Evolutionary conservation across 2,888 invertebrate genomes (phyloP), one percentile per base, ranked within the genome.

Genomic region (Palloptera scutellata): DNA sequence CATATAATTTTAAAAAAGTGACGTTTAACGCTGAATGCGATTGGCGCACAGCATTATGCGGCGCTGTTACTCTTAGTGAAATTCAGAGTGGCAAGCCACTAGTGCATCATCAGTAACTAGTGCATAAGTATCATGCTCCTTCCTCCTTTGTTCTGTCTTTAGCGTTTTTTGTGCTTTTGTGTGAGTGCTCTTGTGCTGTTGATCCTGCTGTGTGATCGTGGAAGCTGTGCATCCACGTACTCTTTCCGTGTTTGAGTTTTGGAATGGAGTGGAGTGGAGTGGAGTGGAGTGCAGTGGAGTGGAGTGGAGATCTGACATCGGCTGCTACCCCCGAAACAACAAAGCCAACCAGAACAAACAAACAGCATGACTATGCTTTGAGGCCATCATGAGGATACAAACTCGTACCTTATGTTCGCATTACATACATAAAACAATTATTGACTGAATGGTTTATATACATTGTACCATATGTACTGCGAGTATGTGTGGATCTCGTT

Each of bases 31-130:
- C 43, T 62, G 62, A n/a, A 62, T 45, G 54, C 55, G 55, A 57
- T 64, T 48, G 57, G 57, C 51, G 19, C 57, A 13, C 57, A 57
- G 57, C 57, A 40, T 57, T 20, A 57, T 20, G 20, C 40, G 12
- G n/a, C 10, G 6, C n/a, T 53, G 53, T 13, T 53, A 8, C 10
- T 13, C 12, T 48, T 11, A 15, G 40, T 19, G 58, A 43, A 55
- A 64, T 52, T 58, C 43, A 19, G 64, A 64, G 65, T 59, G 59
- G 65, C 65, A 65, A 52, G 41, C 64, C 52, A 19, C 64, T 52
- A 58, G 52, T 52, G 52, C n/a, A 52, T 42, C 20, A 30, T 42
- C 20, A 30, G 55, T 30, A 55, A 55, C 55, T 55, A 55, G 20
- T 55, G 55, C 20, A 30, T 12, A 17, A 17, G 15, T 52, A 10